phyloP scores from a whole-genome alignment of 2,888 invertebrate genomes.

The Fabriciana adippe region DNA sequence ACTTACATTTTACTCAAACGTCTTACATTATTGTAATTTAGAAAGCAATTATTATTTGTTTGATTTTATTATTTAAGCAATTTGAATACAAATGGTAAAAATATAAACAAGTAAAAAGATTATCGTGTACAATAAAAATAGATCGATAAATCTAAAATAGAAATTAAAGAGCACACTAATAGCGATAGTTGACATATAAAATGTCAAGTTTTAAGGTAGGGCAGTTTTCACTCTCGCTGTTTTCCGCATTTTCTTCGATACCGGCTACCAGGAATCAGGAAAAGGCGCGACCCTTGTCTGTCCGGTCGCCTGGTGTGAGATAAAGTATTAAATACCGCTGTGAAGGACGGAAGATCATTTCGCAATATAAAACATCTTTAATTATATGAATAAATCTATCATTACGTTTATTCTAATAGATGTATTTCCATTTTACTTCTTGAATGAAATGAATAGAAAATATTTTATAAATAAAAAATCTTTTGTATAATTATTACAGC shows the following conservation, averaged over 20 bases:
- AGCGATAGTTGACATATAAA: constrained; percentile 32
- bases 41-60: too few relatives aligned
- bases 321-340: constrained; percentile 13
- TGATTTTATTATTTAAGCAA: too few relatives aligned
- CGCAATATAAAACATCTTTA: not conserved
- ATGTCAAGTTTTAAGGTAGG: constrained; percentile 25
- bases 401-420: too few relatives aligned
- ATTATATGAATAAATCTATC: not conserved
- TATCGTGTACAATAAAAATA: too few relatives aligned
- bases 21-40: too few relatives aligned
- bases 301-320: constrained; percentile 25
- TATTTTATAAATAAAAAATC: too few relatives aligned
- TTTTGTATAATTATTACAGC: too few relatives aligned
- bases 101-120: too few relatives aligned
- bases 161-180: not conserved
- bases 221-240: constrained; percentile 35
- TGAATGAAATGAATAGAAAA: too few relatives aligned
- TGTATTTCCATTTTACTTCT: too few relatives aligned
- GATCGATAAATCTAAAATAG: not conserved
- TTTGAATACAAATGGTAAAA: too few relatives aligned
- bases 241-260: constrained; percentile 40
- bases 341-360: not conserved
- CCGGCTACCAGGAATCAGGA: constrained; percentile 37
- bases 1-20: too few relatives aligned
- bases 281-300: constrained; percentile 36